These are phyloP conservation scores for Bos javanicus DNA, from an alignment of 2,113 vertebrate genomes.

Conservation along the genomic window DNA sequence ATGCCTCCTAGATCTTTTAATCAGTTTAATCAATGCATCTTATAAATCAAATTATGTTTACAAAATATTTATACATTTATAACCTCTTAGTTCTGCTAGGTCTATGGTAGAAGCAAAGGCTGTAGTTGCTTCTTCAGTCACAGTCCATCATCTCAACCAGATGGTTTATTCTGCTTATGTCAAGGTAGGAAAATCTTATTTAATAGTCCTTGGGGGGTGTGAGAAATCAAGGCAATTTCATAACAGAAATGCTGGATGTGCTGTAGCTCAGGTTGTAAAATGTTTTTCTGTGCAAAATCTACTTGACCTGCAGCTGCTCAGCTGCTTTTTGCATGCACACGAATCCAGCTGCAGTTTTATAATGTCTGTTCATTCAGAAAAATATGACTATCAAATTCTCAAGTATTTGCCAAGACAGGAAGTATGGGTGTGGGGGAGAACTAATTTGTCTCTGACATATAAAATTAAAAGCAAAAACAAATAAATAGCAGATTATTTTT, in stretches of 20 bases:
- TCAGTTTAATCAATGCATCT: neutral
- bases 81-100: neutral
- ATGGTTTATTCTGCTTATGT: slow-evolving; percentile 17
- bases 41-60: neutral
- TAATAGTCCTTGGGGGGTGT: neutral
- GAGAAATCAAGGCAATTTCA: slow-evolving; percentile 44
- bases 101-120: neutral
- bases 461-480: neutral
- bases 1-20: neutral
- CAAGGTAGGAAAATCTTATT: slow-evolving; percentile 34
- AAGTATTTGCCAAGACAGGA: neutral
- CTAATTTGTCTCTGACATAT: neutral
- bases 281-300: neutral
- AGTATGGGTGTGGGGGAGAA: neutral
- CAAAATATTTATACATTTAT: neutral
- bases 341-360: neutral
- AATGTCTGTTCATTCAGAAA: neutral
- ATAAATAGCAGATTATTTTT: neutral
- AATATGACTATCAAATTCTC: neutral
- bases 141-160: neutral
- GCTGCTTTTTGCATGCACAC: neutral
- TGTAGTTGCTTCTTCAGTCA: neutral
- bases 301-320: neutral
- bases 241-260: neutral
- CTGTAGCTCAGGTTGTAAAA: neutral